phyloP scores from a whole-genome alignment of 1,140 invertebrate genomes.

The Charaxes varanes region DNA sequence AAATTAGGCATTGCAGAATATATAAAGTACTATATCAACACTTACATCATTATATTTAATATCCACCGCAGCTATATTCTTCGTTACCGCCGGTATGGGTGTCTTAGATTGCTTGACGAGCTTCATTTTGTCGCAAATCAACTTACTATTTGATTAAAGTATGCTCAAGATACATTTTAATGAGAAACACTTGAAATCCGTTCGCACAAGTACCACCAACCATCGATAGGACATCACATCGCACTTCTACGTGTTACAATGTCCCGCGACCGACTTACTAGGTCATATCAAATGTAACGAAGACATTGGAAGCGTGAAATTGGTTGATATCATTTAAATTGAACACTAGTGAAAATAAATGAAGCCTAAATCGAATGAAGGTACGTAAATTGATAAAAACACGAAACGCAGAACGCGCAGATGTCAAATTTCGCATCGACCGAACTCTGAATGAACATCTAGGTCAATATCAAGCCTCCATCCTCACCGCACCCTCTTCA shows the following conservation, averaged over 20 bases:
- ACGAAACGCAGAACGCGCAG: conserved; percentile 68
- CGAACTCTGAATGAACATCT: conserved; percentile 73
- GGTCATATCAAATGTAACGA: conserved; percentile 4
- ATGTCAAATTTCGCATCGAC: conserved; percentile 72
- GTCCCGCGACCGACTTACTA: neutral
- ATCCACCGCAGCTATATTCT: conserved; percentile 49
- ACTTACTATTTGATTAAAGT: conserved; percentile 10
- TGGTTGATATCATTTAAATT: conserved; percentile 14
- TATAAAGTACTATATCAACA: conserved; percentile 18
- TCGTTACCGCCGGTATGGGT: conserved; percentile 44
- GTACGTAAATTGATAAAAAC: conserved; percentile 60
- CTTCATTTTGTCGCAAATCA: conserved; percentile 24
- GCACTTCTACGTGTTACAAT: conserved; percentile 19
- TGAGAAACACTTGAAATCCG: conserved; percentile 24
- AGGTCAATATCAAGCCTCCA: conserved; percentile 71
- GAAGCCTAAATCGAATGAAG: conserved; percentile 29
- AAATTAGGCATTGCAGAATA: no score
- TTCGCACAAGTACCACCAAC: conserved; percentile 24
- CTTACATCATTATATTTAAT: conserved; percentile 52
- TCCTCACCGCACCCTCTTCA: conserved; percentile 36
- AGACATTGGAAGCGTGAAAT: neutral
- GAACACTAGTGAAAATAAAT: conserved; percentile 12
- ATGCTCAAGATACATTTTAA: conserved; percentile 27
- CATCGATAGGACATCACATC: conserved; percentile 39
- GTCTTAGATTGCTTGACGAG: conserved; percentile 26